A percentile compares a stretch with the other conserved stretches of the same genome.
Evolutionary conservation across 2,797 vertebrate species (phyloP).

Genomic region (Pristis pectinata): DNA sequence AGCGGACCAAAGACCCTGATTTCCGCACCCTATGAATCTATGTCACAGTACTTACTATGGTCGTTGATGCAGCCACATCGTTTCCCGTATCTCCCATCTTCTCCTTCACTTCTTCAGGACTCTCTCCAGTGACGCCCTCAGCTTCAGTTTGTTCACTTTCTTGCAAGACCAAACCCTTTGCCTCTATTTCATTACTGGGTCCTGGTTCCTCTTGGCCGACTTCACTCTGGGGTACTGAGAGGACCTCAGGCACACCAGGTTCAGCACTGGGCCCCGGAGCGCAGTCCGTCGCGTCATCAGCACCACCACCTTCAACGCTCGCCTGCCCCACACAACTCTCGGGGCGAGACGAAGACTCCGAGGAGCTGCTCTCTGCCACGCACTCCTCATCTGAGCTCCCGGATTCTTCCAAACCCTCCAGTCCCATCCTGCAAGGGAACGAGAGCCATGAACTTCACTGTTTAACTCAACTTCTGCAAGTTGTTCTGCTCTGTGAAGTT

Average conservation of each 20-base stretch:
- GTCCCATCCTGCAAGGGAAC: conserved; percentile 52
- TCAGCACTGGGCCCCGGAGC: background rate
- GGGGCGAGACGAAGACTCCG: conserved; percentile 43
- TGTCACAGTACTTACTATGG: background rate
- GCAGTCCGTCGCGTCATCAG: background rate
- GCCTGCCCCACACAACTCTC: background rate
- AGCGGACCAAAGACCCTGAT: no score
- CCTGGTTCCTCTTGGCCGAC: background rate
- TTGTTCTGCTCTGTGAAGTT: background rate
- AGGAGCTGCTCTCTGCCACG: conserved; percentile 44
- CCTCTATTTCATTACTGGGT: background rate
- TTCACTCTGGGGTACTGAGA: background rate
- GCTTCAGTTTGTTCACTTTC: background rate
- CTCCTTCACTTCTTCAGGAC: background rate
- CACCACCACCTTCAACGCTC: background rate
- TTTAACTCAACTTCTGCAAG: background rate
- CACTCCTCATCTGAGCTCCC: conserved; percentile 59
- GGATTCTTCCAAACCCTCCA: conserved; percentile 56
- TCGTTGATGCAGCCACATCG: background rate
- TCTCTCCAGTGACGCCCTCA: background rate
- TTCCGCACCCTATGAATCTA: no score
- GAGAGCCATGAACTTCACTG: background rate
- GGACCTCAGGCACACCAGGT: background rate
- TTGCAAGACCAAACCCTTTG: background rate
- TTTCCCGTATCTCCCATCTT: background rate